These are phyloP conservation scores for Apantesis nais DNA, from an alignment of 2,888 invertebrate genomes.

Conservation along the genomic window DNA sequence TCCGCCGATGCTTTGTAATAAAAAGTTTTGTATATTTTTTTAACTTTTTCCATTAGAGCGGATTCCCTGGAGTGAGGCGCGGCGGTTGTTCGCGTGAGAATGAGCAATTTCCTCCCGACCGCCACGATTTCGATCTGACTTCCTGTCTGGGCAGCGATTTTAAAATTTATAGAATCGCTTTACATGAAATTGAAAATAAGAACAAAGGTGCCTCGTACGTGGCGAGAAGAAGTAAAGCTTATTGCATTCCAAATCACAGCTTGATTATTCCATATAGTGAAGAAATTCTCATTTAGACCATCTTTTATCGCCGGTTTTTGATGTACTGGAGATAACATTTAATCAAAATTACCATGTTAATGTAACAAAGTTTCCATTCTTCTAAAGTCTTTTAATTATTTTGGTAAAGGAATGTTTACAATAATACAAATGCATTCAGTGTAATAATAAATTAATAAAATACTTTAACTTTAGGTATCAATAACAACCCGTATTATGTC, in stretches of 20 bases:
- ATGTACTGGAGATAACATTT: background rate
- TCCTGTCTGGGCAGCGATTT: conserved; percentile 83
- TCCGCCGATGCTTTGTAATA: conserved; percentile 68
- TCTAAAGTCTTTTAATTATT: background rate
- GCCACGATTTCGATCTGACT: conserved; percentile 84
- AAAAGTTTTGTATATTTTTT: conserved; percentile 79
- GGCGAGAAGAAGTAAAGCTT: conserved; percentile 45
- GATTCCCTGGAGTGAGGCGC: conserved; percentile 72
- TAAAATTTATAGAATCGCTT: conserved; percentile 82
- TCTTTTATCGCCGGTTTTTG: background rate
- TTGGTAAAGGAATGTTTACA: background rate
- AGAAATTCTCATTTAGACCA: background rate
- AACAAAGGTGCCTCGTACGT: conserved; percentile 57
- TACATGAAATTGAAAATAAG: conserved; percentile 79
- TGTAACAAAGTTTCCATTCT: background rate
- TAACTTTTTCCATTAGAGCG: conserved; percentile 83
- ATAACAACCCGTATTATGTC: too few species aligned
- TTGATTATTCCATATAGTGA: background rate
- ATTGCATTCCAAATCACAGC: conserved; percentile 6
- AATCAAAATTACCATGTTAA: background rate
- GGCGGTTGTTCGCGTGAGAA: conserved; percentile 81
- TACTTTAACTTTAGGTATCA: too few species aligned
- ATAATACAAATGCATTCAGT: background rate
- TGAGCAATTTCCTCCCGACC: conserved; percentile 83
- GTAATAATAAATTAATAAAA: fast-evolving